Conservation (phyloP, 2,888 invertebrate species). For the Acleris laterana region DNA sequence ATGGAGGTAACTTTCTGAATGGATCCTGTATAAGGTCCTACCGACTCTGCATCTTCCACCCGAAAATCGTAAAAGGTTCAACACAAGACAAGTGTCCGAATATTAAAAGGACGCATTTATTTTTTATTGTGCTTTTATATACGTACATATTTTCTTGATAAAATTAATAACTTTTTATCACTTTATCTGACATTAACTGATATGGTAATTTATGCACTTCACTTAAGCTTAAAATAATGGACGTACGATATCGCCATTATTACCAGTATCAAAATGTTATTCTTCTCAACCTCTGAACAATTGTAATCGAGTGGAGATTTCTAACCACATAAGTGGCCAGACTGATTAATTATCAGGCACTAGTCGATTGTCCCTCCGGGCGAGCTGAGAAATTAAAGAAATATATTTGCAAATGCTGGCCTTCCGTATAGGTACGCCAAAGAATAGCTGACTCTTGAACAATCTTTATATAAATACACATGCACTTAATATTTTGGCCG, state of each 20-base stretch:
- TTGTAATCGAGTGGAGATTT: constrained; percentile 1
- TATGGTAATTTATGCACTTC: neutral
- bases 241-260: constrained; percentile 11
- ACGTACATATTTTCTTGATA: too few species aligned
- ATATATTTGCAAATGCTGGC: constrained; percentile 1
- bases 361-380: constrained; percentile 12
- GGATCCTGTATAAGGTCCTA: too few species aligned
- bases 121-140: neutral
- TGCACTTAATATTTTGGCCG: too few species aligned
- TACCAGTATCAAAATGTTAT: neutral
- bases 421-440: constrained; percentile 5
- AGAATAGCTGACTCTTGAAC: neutral
- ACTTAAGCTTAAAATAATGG: neutral
- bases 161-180: neutral
- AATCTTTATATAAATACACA: neutral
- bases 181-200: neutral
- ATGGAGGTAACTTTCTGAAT: too few species aligned
- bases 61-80: too few species aligned
- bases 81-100: too few species aligned
- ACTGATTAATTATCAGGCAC: constrained; percentile 16
- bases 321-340: constrained; percentile 10
- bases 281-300: constrained; percentile 5
- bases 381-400: constrained; percentile 11
- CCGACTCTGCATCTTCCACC: too few species aligned
- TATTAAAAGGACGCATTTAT: neutral